phyloP scores from a whole-genome alignment of 2,888 invertebrate species.

The Callosobruchus maculatus region DNA sequence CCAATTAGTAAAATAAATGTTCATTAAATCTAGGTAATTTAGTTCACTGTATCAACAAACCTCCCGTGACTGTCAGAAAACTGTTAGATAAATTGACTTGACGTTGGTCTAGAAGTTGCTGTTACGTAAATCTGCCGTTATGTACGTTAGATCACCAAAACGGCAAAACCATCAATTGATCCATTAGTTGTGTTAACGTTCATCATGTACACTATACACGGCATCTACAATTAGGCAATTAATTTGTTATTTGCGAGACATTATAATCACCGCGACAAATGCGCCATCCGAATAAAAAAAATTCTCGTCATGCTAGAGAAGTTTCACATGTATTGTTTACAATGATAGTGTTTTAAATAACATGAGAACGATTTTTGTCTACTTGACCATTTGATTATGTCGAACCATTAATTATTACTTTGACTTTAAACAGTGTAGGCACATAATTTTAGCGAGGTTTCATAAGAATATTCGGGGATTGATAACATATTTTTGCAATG shows the following conservation, averaged over 20 bases:
- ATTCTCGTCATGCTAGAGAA: background rate
- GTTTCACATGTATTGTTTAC: background rate
- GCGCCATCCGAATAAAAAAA: background rate
- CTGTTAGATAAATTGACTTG: too few relatives aligned
- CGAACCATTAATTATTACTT: background rate
- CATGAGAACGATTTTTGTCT: background rate
- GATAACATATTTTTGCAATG: too few relatives aligned
- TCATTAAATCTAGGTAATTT: too few relatives aligned
- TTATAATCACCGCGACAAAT: background rate
- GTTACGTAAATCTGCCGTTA: background rate
- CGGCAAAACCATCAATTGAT: background rate
- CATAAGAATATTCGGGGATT: too few relatives aligned
- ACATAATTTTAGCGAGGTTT: too few relatives aligned
- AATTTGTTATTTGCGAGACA: background rate
- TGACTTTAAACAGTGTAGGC: background rate
- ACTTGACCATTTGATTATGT: background rate
- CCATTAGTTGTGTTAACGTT: background rate
- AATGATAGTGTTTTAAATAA: background rate
- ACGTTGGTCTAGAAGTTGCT: too few relatives aligned
- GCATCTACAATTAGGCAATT: background rate
- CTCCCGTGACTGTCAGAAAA: too few relatives aligned
- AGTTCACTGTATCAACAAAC: too few relatives aligned
- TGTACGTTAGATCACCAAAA: too few relatives aligned
- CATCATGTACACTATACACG: background rate
- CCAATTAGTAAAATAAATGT: too few relatives aligned